phyloP scores from a whole-genome alignment of 2,888 invertebrate species.

The Atrina japonica region DNA sequence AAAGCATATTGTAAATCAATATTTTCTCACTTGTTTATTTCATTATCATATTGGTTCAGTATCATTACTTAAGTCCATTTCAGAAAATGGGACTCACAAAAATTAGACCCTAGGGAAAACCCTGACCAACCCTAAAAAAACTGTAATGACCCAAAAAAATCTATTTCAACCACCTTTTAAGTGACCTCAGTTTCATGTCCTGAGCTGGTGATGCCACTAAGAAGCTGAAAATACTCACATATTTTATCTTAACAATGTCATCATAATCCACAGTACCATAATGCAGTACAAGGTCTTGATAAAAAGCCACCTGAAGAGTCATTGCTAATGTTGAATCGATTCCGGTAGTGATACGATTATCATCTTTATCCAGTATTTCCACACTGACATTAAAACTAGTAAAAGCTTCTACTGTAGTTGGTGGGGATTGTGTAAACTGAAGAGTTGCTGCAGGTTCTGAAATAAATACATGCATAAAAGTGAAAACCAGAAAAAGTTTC shows the following conservation, averaged over 20 bases:
- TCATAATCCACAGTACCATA: slow-evolving; percentile 39
- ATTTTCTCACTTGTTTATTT: no score
- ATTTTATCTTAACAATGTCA: slow-evolving; percentile 39
- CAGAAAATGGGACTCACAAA: no score
- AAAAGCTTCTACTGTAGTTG: slow-evolving; percentile 16
- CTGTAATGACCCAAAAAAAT: no score
- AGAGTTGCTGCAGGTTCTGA: slow-evolving; percentile 32
- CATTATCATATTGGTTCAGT: no score
- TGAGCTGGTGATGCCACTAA: no score
- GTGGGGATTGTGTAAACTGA: slow-evolving; percentile 20
- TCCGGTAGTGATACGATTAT: slow-evolving; percentile 36
- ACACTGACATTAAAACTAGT: slow-evolving; percentile 30
- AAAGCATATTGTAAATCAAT: no score
- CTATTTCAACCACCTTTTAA: no score
- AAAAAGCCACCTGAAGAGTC: slow-evolving; percentile 49
- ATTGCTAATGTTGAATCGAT: slow-evolving; percentile 54
- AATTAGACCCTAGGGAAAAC: no score
- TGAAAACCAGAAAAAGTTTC: no score
- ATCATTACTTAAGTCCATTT: no score
- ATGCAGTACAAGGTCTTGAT: slow-evolving; percentile 43
- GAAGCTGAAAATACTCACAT: slow-evolving; percentile 36
- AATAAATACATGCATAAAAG: not conserved
- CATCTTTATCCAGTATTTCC: slow-evolving; percentile 39
- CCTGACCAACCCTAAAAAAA: no score
- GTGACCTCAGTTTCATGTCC: no score